phyloP scores from a whole-genome alignment of 2,888 invertebrate genomes.

The Phortica okadai region DNA sequence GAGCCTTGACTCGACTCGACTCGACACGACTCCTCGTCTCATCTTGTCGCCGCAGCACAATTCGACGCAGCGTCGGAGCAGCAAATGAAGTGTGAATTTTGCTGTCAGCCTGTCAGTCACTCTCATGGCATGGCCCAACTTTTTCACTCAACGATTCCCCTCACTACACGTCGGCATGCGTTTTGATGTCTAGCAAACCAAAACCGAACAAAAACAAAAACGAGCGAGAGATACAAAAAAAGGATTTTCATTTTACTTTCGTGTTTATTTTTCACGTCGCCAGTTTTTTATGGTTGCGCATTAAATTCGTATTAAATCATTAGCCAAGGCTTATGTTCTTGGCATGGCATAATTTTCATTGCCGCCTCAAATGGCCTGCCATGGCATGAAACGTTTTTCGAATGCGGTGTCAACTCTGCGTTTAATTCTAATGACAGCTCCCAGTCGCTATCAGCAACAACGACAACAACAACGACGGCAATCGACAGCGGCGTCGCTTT shows the following conservation, averaged over 20 bases:
- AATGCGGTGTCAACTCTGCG: too few species aligned
- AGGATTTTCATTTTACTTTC: slow-evolving; percentile 1
- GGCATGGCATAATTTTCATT: not conserved
- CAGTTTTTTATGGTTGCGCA: slow-evolving; percentile 10
- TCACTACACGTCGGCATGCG: slow-evolving; percentile 21
- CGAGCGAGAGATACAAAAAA: not conserved
- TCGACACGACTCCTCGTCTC: not conserved
- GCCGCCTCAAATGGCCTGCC: not conserved
- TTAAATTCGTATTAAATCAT: slow-evolving; percentile 32
- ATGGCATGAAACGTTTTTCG: not conserved
- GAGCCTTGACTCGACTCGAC: slow-evolving; percentile 14
- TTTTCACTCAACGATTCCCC: not conserved
- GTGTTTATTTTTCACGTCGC: slow-evolving; percentile 23
- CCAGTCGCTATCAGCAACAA: not conserved
- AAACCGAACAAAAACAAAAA: not conserved
- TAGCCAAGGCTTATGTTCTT: slow-evolving; percentile 22
- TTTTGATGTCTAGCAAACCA: slow-evolving; percentile 11
- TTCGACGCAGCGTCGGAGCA: slow-evolving; percentile 38
- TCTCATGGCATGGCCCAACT: not conserved
- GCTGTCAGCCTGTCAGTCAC: slow-evolving; percentile 60
- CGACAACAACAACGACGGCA: not conserved
- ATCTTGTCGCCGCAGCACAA: slow-evolving; percentile 18
- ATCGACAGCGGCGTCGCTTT: not conserved
- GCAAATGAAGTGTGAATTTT: slow-evolving; percentile 69
- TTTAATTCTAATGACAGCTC: slow-evolving; percentile 28